Evolutionary conservation across 2,797 vertebrate species (phyloP), one percentile per base, ranked within the genome.

Genomic region (Alosa sapidissima): DNA sequence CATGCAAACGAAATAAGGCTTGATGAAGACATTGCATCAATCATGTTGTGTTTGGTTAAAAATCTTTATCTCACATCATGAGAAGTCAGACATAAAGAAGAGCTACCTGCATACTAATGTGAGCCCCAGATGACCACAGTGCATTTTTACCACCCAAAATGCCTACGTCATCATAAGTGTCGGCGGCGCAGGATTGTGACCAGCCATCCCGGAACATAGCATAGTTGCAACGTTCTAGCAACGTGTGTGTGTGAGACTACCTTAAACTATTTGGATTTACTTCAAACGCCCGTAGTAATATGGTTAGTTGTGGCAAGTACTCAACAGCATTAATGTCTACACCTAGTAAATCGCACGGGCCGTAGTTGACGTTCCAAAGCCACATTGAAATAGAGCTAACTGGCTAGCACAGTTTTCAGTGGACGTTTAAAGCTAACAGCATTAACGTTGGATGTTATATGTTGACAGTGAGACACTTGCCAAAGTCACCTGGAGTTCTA

Each of bases 141-240:
- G 4, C 3, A 4, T 19, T 58, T 21, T 24, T 24, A 65, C 9
- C 24, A 28, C 9, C 45, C 6, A n/a, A n/a, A 47, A 28, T 75
- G 45, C 55, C 45, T 48, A 81, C 93, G 91, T 92, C 84, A 78
- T 78, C 41, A 78, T 21, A 21, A 78, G 58, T 62, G 88, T 4
- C 24, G 5, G 88, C 9, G 82, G 49, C 93, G 93, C 92, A 58
- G 0, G 2, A 14, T 0, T 11, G 41, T 93, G 92, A 94, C 93
- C 89, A 90, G 65, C 72, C 14, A 60, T 49, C 83, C 87, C 84
- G 91, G 92, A 94, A 93, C 85, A 19, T 47, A 62, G 58, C 58
- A 21, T 78, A 1, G 41, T 47, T 78, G 14, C 36, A 78, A 78
- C 72, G 72, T 47, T 78, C 47, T 45, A 47, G 16, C 1, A 78